Evolutionary conservation across 2,113 vertebrate genomes (phyloP), one percentile per base, ranked within the genome.

Genomic region (Todiramphus chloris): DNA sequence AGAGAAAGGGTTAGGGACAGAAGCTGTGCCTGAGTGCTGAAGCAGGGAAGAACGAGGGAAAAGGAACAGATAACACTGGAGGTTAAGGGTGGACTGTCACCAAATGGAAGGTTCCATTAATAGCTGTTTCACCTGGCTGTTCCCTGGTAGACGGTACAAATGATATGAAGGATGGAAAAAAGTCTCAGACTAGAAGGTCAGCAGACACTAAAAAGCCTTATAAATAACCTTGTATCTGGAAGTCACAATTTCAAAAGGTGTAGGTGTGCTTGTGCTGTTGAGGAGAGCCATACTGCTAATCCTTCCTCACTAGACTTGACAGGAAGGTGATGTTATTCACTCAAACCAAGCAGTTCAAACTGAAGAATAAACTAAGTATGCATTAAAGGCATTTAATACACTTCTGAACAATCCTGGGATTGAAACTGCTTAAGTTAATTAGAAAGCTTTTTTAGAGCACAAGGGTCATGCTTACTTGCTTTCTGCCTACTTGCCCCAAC

Each of bases 371-470:
- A 41, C 74, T 76, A 83, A 59, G 62, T 21, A 46, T 2, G 30
- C 50, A 84, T 60, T 83, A 62, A 70, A 92, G 31, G 35, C 55
- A 78, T 63, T 89, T 90, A 83, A 75, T 43, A 62, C 17, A 62
- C 69, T 86, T 85, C 76, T 83, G 72, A 90, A 89, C 31, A 37
- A 70, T 62, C 59, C 64, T 18, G 18, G 51, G 50, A 94, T 15
- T 70, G 67, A 77, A 94, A 91, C 30, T 41, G 46, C 55, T 48
- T 15, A 44, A 90, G 87, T 94, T 94, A 95, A 97, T 95, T 91
- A 81, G 44, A 73, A 95, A 93, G 76, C 60, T 84, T 80, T 82
- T 89, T 35, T 18, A 21, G 50, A 87, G 86, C 90, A 84, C 69
- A 76, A 79, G 69, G 91, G 86, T 84, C 81, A 66, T 69, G 79